Evolutionary conservation across 2,888 invertebrate genomes (phyloP).

Genomic region (Nomada fabriciana): DNA sequence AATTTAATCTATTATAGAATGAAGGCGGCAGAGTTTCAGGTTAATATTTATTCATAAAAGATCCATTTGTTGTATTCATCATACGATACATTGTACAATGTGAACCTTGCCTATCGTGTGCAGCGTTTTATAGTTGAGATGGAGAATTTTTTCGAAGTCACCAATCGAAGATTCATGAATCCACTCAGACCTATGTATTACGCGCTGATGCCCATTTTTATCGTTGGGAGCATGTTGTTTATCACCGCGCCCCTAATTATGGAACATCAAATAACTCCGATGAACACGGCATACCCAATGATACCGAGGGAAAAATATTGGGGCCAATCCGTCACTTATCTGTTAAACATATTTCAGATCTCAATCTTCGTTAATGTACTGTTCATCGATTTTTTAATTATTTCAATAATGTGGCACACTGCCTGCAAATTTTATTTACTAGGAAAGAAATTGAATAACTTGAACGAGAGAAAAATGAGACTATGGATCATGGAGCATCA

Average conservation of each 20-base stretch:
- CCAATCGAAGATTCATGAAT: constrained; percentile 4
- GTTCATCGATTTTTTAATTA: constrained; percentile 46
- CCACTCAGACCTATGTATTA: not conserved
- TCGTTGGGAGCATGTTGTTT: constrained; percentile 25
- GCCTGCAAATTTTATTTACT: constrained; percentile 45
- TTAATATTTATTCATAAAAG: constrained; percentile 13
- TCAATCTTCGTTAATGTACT: constrained; percentile 20
- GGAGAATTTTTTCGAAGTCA: constrained; percentile 28
- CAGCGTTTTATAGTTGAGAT: constrained; percentile 58
- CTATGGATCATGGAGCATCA: constrained; percentile 44
- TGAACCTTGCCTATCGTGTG: not conserved
- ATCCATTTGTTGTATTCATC: not conserved
- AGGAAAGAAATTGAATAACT: not conserved
- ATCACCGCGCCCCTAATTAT: constrained; percentile 23
- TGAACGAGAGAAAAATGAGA: constrained; percentile 3
- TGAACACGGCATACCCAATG: constrained; percentile 47
- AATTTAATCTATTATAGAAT: constrained; percentile 43
- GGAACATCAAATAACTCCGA: constrained; percentile 26
- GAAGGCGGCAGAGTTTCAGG: constrained; percentile 46
- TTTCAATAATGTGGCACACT: constrained; percentile 47
- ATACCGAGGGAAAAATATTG: constrained; percentile 40
- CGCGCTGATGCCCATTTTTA: not conserved
- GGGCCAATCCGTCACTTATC: constrained; percentile 38
- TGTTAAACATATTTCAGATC: constrained; percentile 28
- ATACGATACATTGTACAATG: not conserved